phyloP scores from a whole-genome alignment of 2,888 invertebrate genomes.

The Idaea straminata region DNA sequence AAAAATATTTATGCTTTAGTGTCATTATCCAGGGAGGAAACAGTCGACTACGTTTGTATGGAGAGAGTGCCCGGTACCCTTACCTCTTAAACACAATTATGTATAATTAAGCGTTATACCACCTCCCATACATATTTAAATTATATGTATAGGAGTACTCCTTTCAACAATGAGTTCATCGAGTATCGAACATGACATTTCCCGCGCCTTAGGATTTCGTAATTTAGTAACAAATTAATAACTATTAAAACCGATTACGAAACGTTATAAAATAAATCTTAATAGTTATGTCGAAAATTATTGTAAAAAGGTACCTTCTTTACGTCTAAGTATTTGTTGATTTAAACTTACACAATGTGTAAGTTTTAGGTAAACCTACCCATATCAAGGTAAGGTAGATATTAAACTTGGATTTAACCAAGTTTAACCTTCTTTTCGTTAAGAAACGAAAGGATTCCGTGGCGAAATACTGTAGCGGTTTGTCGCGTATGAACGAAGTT shows the following conservation, averaged over 20 bases:
- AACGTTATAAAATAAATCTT: conserved; percentile 6
- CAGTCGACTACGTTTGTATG: too few relatives aligned
- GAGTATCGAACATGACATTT: conserved; percentile 15
- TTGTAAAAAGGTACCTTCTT: not conserved
- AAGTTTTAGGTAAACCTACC: not conserved
- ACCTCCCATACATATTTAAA: conserved; percentile 7
- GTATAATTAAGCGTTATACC: not conserved
- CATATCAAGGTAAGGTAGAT: too few relatives aligned
- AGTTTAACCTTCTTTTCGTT: not conserved
- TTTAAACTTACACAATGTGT: not conserved
- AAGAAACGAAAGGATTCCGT: not conserved
- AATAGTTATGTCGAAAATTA: conserved; percentile 12
- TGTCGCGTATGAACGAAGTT: not conserved
- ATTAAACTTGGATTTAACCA: too few relatives aligned
- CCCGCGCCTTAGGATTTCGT: conserved; percentile 11
- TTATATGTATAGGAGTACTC: too few relatives aligned
- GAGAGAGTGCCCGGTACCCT: too few relatives aligned
- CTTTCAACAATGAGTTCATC: conserved; percentile 17
- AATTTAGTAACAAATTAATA: conserved; percentile 15
- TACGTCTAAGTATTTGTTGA: not conserved
- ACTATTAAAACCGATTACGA: conserved; percentile 6
- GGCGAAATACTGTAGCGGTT: not conserved
- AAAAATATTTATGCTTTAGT: too few relatives aligned
- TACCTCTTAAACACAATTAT: not conserved
- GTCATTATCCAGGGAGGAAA: too few relatives aligned